Conservation (phyloP, 1,140 invertebrate genomes). For the Ectropis grisescens region DNA sequence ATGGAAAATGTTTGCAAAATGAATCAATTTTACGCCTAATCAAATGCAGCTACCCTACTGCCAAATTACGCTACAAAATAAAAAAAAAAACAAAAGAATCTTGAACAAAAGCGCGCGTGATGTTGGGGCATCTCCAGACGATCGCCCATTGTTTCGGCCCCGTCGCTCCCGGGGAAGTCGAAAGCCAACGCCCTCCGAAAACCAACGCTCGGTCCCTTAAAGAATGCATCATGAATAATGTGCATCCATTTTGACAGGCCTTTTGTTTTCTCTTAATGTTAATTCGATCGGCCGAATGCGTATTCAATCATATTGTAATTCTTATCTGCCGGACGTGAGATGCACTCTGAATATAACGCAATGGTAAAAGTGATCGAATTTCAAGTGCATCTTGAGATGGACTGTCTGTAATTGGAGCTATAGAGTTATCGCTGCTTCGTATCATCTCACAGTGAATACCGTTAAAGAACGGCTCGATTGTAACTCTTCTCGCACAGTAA, state of each 20-base stretch:
- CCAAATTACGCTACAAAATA: slow-evolving; percentile 29
- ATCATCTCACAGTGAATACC: slow-evolving; percentile 19
- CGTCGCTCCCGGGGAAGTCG: slow-evolving; percentile 26
- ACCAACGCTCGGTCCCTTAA: slow-evolving; percentile 9
- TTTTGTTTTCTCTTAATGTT: slow-evolving; percentile 33
- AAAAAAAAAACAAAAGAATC: slow-evolving; percentile 33
- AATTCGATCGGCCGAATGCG: slow-evolving; percentile 26
- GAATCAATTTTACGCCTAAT: slow-evolving; percentile 26
- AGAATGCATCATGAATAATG: slow-evolving; percentile 40
- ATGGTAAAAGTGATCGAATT: slow-evolving; percentile 33
- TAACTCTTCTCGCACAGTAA: slow-evolving; percentile 21
- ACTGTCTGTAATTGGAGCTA: slow-evolving; percentile 34
- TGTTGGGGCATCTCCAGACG: slow-evolving; percentile 24
- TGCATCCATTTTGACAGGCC: slow-evolving; percentile 30
- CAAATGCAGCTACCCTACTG: slow-evolving; percentile 13
- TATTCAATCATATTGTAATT: slow-evolving; percentile 19
- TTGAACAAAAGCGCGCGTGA: slow-evolving; percentile 32
- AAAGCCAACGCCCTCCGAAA: slow-evolving; percentile 19
- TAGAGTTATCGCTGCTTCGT: slow-evolving; percentile 6
- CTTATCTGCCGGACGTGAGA: slow-evolving; percentile 1
- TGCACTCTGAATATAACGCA: slow-evolving; percentile 4
- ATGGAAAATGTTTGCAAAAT: too few relatives aligned
- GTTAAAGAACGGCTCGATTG: slow-evolving; percentile 38
- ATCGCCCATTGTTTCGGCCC: slow-evolving; percentile 29
- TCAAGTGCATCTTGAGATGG: slow-evolving; percentile 32